Evolutionary conservation across 1,140 invertebrate species (phyloP), one percentile per base, ranked within the genome.

Genomic region (Oncopodura yosiiana): DNA sequence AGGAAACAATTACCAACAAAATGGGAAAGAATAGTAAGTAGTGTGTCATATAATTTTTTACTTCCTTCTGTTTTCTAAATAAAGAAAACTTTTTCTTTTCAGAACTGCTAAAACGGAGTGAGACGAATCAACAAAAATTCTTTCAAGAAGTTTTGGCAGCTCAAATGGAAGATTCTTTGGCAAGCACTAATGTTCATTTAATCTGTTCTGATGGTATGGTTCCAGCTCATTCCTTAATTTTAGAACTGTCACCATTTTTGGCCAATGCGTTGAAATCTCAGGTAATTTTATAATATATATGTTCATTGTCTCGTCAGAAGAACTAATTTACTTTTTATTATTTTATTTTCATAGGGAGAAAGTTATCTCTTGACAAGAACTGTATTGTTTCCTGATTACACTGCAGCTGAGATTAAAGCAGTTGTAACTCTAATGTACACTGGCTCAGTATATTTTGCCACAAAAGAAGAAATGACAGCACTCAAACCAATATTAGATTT

Each of bases 131-230:
- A 3, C 12, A 26, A 0, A 21, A 43, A 8, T 18, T 49, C 18
- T 21, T 27, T 4, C 24, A 39, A 4, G n/a, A n/a, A 5, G 5
- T 49, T 56, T 27, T 26, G 41, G 12, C 18, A 49, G 5, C 32
- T 24, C 36, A 41, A 18, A 30, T 43, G 16, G 29, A 42, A n/a
- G 11, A 19, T 3, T 14, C n/a, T n/a, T n/a, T 42, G 18, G 39
- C 27, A 24, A 34, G 32, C 6, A 38, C 53, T 18, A 46, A 56
- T 21, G 38, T 34, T 3, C n/a, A 56, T 43, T 29, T 56, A 4
- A 21, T 56, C 12, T 56, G 53, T n/a, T 42, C 46, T 6, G 53
- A 56, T 49, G 53, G 53, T 21, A 18, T 49, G 5, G 37, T 56
- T n/a, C 53, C 53, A 1, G 53, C 16, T 3, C 53, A 56, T 43